Evolutionary conservation across 2,113 vertebrate species (phyloP).

Genomic region (Rutilus rutilus): DNA sequence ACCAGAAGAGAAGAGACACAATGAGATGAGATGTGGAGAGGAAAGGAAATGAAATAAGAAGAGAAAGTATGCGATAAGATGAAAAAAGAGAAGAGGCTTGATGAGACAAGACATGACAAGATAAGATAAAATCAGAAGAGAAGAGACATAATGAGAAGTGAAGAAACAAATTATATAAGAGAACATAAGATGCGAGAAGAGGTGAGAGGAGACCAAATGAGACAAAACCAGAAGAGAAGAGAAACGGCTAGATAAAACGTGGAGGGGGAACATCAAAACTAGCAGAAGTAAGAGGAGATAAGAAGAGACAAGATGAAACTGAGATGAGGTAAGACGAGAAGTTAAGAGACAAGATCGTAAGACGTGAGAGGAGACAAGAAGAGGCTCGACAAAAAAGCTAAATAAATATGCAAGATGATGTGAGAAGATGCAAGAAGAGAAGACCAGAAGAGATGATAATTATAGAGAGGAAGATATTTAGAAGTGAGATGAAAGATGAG

Average conservation of each 20-base stretch:
- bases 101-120: neutral
- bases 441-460: neutral
- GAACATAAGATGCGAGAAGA: neutral
- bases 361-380: neutral
- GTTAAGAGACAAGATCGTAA: neutral
- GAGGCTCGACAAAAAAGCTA: neutral
- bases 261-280: too few species aligned
- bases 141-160: neutral
- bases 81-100: neutral
- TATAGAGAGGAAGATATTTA: neutral
- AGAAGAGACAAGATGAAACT: neutral
- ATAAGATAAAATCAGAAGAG: neutral
- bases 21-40: neutral
- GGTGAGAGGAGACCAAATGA: neutral
- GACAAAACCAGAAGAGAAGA: too few species aligned
- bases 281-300: too few species aligned
- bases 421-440: neutral
- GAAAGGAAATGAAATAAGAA: neutral
- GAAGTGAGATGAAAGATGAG: neutral
- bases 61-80: neutral
- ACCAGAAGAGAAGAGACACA: neutral
- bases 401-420: conserved; percentile 1
- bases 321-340: neutral
- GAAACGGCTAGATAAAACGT: too few species aligned
- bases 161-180: neutral